Percentiles rank a stretch among this genome's conserved stretches.
Conservation (phyloP, 2,888 invertebrate genomes). For the Conomelus anceps region DNA sequence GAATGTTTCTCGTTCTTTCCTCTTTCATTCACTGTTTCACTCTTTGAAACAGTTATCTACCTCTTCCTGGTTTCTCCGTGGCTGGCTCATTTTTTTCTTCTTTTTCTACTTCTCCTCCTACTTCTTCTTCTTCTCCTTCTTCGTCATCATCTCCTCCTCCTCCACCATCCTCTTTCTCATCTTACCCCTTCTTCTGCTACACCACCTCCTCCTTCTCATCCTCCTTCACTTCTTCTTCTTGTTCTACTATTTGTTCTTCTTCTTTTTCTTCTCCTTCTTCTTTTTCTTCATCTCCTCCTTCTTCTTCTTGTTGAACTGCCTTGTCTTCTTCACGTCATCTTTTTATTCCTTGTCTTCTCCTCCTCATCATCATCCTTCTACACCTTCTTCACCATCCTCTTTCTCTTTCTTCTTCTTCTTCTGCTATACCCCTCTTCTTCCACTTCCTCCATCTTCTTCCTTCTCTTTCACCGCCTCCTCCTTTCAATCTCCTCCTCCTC, state of each 20-base stretch:
- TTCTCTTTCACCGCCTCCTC: not conserved
- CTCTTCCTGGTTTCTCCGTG: too few relatives aligned
- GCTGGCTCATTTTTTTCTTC: too few relatives aligned
- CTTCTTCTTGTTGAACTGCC: too few relatives aligned
- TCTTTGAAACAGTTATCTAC: too few relatives aligned
- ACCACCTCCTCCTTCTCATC: not conserved
- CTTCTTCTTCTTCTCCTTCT: not conserved
- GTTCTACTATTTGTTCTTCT: not conserved
- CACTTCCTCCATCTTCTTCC: not conserved
- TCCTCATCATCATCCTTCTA: too few relatives aligned
- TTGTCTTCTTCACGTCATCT: too few relatives aligned
- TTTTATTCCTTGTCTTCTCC: not conserved
- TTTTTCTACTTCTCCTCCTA: not conserved
- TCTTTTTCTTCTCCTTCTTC: too few relatives aligned
- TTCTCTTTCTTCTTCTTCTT: not conserved
- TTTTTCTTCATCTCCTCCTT: too few relatives aligned
- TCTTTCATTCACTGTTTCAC: too few relatives aligned
- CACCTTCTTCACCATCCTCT: too few relatives aligned
- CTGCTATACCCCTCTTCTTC: not conserved
- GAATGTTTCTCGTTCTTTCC: too few relatives aligned
- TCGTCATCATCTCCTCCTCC: not conserved
- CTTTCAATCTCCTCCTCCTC: not conserved
- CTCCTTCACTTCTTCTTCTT: not conserved
- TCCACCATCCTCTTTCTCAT: not conserved
- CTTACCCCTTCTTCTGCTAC: not conserved